Evolutionary conservation across 2,888 invertebrate genomes (phyloP).

Genomic region (Trachelus tabidus): DNA sequence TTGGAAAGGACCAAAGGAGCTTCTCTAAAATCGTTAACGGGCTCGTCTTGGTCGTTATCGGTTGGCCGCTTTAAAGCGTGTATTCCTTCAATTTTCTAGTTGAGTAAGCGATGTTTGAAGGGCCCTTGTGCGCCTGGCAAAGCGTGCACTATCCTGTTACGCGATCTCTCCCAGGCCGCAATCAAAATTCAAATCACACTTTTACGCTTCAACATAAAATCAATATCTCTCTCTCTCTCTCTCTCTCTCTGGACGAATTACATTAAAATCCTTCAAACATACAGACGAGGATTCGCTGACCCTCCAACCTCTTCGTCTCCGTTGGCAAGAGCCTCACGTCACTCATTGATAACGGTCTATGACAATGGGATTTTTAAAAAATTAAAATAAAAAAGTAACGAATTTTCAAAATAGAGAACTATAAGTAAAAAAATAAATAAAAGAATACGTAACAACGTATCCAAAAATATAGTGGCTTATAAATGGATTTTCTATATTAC

Average conservation of each 20-base stretch:
- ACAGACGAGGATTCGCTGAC: background rate
- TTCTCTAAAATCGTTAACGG: background rate
- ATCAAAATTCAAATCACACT: conserved; percentile 67
- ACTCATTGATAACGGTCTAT: background rate
- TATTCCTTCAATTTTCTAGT: conserved; percentile 66
- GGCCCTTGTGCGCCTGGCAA: conserved; percentile 63
- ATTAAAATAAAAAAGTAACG: background rate
- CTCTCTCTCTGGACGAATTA: conserved; percentile 17
- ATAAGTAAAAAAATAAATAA: conserved; percentile 26
- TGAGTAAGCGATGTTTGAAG: conserved; percentile 62
- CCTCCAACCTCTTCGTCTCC: background rate
- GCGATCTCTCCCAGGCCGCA: conserved; percentile 62
- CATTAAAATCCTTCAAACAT: background rate
- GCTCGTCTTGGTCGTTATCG: conserved; percentile 15
- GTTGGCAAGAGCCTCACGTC: background rate
- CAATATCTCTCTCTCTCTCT: conserved; percentile 53
- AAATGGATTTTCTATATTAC: conserved; percentile 67
- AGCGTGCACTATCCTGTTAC: conserved; percentile 67
- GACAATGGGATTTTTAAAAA: conserved; percentile 13
- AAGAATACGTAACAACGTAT: conserved; percentile 25
- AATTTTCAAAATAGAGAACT: conserved; percentile 12
- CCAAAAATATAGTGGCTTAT: conserved; percentile 56
- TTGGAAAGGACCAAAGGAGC: background rate
- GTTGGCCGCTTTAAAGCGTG: conserved; percentile 58
- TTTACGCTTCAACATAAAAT: conserved; percentile 64